Conservation (phyloP, 1,140 invertebrate species). For the Drosophila rufa region DNA sequence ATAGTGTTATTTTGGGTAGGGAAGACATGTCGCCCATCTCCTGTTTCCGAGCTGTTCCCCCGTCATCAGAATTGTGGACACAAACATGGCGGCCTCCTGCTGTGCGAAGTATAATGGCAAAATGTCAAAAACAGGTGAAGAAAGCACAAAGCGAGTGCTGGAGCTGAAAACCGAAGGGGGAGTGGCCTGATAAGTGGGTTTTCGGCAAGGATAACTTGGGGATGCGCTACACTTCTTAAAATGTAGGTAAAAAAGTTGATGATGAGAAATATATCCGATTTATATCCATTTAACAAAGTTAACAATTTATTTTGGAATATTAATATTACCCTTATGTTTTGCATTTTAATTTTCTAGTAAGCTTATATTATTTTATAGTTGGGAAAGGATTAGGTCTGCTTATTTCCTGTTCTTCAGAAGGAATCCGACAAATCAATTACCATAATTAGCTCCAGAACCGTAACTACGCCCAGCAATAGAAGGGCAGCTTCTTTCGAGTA, state of each 20-base stretch:
- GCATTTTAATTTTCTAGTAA: too few species aligned
- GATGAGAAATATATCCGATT: too few species aligned
- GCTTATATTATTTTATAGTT: too few species aligned
- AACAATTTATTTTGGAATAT: too few species aligned
- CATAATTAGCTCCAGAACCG: slow-evolving; percentile 30
- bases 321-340: too few species aligned
- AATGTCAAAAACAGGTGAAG: slow-evolving; percentile 77
- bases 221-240: slow-evolving; percentile 8
- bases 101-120: slow-evolving; percentile 74
- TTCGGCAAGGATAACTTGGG: neutral
- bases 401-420: too few species aligned
- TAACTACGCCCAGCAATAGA: neutral
- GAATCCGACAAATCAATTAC: neutral
- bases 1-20: neutral
- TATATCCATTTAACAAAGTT: too few species aligned
- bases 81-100: slow-evolving; percentile 76
- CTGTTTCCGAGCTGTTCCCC: neutral
- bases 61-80: slow-evolving; percentile 8
- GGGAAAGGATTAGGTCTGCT: too few species aligned
- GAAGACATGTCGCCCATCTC: neutral
- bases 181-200: neutral
- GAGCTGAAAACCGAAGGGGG: neutral
- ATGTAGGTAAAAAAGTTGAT: neutral
- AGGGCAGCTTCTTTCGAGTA: slow-evolving; percentile 10
- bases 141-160: slow-evolving; percentile 35